A percentile compares a stretch with the other conserved stretches of the same genome.
Evolutionary conservation across 2,888 invertebrate species (phyloP).

Genomic region (Cephonodes hylas): DNA sequence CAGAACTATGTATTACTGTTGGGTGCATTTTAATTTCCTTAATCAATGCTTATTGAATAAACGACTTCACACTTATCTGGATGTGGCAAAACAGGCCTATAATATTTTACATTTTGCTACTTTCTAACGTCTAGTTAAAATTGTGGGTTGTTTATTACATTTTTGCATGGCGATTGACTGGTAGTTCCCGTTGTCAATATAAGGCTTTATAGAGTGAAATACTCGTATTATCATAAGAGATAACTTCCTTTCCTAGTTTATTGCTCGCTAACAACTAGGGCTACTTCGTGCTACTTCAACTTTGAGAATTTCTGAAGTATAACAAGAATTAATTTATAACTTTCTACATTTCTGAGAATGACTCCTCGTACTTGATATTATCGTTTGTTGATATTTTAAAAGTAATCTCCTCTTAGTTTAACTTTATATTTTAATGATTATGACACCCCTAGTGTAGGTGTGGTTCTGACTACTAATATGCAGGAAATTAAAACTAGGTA

Average conservation of each 20-base stretch:
- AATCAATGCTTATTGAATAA: not conserved
- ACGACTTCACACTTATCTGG: not conserved
- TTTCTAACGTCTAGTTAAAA: not conserved
- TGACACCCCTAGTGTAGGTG: not conserved
- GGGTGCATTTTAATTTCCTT: not conserved
- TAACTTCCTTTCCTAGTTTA: not conserved
- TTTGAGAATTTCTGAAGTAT: not conserved
- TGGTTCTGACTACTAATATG: not conserved
- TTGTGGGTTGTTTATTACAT: not conserved
- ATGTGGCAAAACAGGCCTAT: not conserved
- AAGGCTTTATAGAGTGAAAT: not conserved
- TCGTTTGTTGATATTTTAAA: too few relatives aligned
- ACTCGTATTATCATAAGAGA: not conserved
- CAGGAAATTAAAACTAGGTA: not conserved
- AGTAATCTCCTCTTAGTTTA: too few relatives aligned
- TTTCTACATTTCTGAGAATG: too few relatives aligned
- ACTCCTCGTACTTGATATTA: too few relatives aligned
- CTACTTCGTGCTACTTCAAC: not conserved
- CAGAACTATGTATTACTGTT: too few relatives aligned
- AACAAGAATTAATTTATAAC: too few relatives aligned
- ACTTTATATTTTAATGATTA: too few relatives aligned
- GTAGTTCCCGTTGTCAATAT: not conserved
- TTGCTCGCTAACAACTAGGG: not conserved
- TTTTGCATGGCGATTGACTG: not conserved
- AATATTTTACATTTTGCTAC: not conserved